A percentile compares a stretch with the other conserved stretches of the same genome.
Evolutionary conservation across 1,140 invertebrate genomes (phyloP).

Genomic region (Camponotus pennsylvanicus): DNA sequence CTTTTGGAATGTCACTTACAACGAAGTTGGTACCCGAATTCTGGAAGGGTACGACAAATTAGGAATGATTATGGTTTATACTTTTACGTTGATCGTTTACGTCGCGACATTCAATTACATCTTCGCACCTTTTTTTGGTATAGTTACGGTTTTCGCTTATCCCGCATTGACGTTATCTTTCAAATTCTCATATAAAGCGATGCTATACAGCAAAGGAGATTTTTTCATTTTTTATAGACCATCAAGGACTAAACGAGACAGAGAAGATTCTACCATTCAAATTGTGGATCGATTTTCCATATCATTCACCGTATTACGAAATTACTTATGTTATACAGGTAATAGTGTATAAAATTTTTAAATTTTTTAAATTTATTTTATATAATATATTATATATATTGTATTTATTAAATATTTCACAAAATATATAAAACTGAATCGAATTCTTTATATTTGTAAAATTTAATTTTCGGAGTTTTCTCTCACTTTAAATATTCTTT

Average conservation of each 20-base stretch:
- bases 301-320: slow-evolving; percentile 68
- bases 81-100: slow-evolving; percentile 57
- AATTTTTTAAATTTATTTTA: background rate
- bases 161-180: background rate
- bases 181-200: background rate
- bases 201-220: background rate
- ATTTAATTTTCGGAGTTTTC: background rate
- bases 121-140: slow-evolving; percentile 64
- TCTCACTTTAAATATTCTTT: background rate
- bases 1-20: slow-evolving; percentile 68
- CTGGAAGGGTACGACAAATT: slow-evolving; percentile 61
- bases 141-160: background rate
- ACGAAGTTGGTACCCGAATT: slow-evolving; percentile 36
- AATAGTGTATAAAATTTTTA: background rate
- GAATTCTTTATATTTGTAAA: background rate
- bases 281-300: slow-evolving; percentile 69
- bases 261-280: slow-evolving; percentile 69
- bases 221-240: slow-evolving; percentile 44
- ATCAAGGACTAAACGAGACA: slow-evolving; percentile 52
- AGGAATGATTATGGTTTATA: slow-evolving; percentile 51
- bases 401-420: background rate
- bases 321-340: slow-evolving; percentile 68
- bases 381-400: background rate
- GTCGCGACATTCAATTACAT: slow-evolving; percentile 50
- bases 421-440: background rate